phyloP scores from a whole-genome alignment of 2,888 invertebrate genomes.

The Sialis lutaria region DNA sequence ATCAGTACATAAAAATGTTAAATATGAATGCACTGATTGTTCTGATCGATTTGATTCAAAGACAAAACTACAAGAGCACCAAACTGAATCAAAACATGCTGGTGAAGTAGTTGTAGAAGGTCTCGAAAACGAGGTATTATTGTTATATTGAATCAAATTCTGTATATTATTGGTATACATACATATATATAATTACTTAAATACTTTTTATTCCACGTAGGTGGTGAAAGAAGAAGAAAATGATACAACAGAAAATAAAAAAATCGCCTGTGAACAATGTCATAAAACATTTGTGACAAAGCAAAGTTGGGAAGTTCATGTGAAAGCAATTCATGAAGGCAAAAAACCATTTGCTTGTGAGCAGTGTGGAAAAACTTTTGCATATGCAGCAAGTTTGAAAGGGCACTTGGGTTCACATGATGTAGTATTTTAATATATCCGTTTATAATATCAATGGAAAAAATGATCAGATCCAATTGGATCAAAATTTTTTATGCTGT shows the following conservation, averaged over 20 bases:
- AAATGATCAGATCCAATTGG: no score
- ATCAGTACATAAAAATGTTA: conserved; percentile 39
- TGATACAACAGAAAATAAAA: conserved; percentile 8
- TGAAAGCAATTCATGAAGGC: conserved; percentile 37
- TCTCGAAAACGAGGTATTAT: conserved; percentile 16
- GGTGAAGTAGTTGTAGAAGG: conserved; percentile 31
- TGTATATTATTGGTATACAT: no score
- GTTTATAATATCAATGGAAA: no score
- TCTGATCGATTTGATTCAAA: conserved; percentile 28
- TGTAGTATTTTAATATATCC: conserved; percentile 15
- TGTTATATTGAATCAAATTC: no score
- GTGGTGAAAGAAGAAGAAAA: conserved; percentile 5
- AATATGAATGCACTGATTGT: conserved; percentile 40
- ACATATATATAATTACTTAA: no score
- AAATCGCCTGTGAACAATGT: conserved; percentile 34
- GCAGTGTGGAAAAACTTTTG: conserved; percentile 39
- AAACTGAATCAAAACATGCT: conserved; percentile 31
- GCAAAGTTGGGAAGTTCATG: conserved; percentile 39
- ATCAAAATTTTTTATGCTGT: no score
- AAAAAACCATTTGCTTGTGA: conserved; percentile 37
- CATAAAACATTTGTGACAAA: conserved; percentile 39
- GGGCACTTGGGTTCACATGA: conserved; percentile 35
- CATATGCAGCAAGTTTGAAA: conserved; percentile 41
- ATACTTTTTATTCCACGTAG: neutral
- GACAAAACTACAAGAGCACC: conserved; percentile 35